Evolutionary conservation across 2,888 invertebrate genomes (phyloP).

Genomic region (Priapulus caudatus): DNA sequence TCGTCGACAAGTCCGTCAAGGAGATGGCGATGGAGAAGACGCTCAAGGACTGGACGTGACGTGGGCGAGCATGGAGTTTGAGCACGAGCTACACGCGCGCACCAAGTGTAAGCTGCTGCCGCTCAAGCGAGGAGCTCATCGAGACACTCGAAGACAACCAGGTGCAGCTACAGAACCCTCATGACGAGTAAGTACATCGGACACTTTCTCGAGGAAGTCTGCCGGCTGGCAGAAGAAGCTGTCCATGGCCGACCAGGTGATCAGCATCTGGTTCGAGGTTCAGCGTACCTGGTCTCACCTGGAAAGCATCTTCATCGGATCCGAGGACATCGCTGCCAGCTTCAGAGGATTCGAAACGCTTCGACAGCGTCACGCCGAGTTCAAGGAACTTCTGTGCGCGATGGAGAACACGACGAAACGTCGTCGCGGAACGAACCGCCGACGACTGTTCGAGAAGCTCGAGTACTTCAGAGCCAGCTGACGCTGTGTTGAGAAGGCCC

Average conservation of each 20-base stretch:
- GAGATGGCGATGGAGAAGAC: constrained; percentile 98
- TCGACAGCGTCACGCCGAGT: constrained; percentile 81
- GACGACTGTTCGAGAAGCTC: constrained; percentile 62
- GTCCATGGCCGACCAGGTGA: constrained; percentile 79
- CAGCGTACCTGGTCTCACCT: constrained; percentile 94
- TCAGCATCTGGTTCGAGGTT: constrained; percentile 80
- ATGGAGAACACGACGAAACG: constrained; percentile 75
- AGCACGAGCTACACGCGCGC: constrained; percentile 65
- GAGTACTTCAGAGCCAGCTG: constrained; percentile 71
- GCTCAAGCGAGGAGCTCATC: constrained; percentile 86
- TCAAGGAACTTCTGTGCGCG: constrained; percentile 66
- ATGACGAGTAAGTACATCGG: constrained; percentile 94
- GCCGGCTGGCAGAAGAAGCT: constrained; percentile 84
- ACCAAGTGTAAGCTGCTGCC: constrained; percentile 73
- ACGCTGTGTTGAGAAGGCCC: constrained; percentile 88
- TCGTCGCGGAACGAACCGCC: constrained; percentile 74
- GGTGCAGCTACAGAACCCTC: constrained; percentile 86
- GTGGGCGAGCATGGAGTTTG: constrained; percentile 83
- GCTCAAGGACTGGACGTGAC: constrained; percentile 75
- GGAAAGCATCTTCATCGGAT: constrained; percentile 94
- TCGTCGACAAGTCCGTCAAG: constrained; percentile 94
- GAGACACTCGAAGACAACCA: constrained; percentile 96
- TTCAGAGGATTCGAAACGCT: constrained; percentile 82
- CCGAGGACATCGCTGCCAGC: constrained; percentile 89
- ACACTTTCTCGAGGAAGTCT: constrained; percentile 86